These are phyloP conservation scores for Temnothorax nylanderi DNA, from an alignment of 1,140 invertebrate species.

Conservation along the genomic window DNA sequence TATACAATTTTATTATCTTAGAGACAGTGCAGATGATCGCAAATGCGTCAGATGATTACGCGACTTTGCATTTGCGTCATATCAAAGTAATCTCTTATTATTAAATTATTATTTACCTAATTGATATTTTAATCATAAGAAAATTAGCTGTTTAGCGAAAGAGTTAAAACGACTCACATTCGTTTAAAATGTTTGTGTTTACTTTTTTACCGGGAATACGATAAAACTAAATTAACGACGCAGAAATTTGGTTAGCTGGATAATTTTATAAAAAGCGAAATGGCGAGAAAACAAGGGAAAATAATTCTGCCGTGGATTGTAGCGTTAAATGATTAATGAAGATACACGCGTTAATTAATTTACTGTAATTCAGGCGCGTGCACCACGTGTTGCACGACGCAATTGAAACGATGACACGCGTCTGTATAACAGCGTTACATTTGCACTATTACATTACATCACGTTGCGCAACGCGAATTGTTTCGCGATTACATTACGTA, in stretches of 20 bases:
- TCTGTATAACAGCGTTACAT: conserved; percentile 3
- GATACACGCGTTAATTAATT: conserved; percentile 18
- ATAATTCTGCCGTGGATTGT: neutral
- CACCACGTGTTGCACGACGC: neutral
- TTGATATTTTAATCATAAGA: neutral
- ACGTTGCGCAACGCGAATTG: conserved; percentile 21
- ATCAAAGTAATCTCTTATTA: neutral
- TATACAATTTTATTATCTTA: neutral
- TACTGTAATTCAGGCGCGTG: conserved; percentile 1
- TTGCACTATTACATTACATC: conserved; percentile 31
- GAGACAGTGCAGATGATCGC: neutral
- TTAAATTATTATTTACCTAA: neutral
- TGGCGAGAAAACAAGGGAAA: neutral
- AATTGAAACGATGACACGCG: conserved; percentile 6
- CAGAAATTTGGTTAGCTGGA: neutral
- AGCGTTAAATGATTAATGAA: neutral
- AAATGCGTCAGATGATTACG: neutral
- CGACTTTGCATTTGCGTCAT: neutral
- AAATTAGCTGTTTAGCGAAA: neutral
- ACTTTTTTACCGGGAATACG: neutral
- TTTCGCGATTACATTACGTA: conserved; percentile 16
- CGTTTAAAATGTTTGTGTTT: neutral
- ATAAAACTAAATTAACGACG: conserved; percentile 1
- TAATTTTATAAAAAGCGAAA: conserved; percentile 20
- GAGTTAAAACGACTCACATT: neutral